These are phyloP conservation scores for Eulacestoma nigropectus DNA, from an alignment of 2,113 vertebrate species.

Conservation along the genomic window DNA sequence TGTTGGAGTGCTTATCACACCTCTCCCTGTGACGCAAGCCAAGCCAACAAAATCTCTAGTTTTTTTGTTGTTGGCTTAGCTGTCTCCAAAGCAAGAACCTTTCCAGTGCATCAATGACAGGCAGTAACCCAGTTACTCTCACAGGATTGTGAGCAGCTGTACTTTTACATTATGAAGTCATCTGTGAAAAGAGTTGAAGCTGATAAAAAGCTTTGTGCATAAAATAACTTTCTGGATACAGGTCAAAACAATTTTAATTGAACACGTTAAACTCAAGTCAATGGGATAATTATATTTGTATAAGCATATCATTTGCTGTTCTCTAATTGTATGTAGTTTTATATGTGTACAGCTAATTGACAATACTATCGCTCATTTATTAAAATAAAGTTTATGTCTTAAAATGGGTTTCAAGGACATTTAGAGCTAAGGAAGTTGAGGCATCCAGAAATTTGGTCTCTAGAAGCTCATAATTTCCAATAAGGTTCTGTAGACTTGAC, in stretches of 20 bases:
- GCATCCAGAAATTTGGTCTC: neutral
- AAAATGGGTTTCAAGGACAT: neutral
- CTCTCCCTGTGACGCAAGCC: neutral
- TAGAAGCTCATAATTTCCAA: neutral
- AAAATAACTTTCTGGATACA: neutral
- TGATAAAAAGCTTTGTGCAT: neutral
- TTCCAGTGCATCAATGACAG: neutral
- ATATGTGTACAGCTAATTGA: neutral
- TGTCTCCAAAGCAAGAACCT: neutral
- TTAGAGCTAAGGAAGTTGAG: neutral
- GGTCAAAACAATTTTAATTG: neutral
- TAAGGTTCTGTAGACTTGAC: neutral
- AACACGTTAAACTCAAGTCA: neutral
- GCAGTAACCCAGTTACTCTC: neutral
- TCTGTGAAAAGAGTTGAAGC: neutral
- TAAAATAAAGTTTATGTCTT: neutral
- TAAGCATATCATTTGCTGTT: neutral
- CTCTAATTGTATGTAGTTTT: neutral
- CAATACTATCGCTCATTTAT: neutral
- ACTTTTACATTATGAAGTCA: neutral
- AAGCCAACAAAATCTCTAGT: neutral
- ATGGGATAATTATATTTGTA: neutral
- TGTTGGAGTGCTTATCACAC: neutral
- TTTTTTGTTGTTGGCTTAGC: neutral
- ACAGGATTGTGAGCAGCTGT: neutral